Evolutionary conservation across 2,797 vertebrate genomes (phyloP), one percentile per base, ranked within the genome.

Genomic region (Tauraco hartlaubi): DNA sequence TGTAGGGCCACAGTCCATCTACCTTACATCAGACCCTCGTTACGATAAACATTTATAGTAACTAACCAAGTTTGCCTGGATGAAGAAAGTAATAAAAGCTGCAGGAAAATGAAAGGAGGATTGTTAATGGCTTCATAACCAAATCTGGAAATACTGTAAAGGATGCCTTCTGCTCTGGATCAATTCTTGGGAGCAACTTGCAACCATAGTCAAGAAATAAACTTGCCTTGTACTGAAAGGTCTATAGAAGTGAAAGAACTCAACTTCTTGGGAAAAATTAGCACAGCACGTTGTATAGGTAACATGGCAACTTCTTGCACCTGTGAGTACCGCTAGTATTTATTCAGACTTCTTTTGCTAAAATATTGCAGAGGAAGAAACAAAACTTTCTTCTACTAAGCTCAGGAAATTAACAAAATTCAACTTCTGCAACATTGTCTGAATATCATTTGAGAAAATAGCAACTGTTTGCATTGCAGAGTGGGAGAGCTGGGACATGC

Each of bases 1-100:
- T 74, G 26, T 12, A 49, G 25, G 14, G 11, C 15, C 25, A 49
- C 6, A 12, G 28, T 12, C 37, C 0, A 0, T 13, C 23, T 33
- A 14, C 49, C 22, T 67, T 66, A 51, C 13, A 23, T 41, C 33
- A 67, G 25, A 76, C 10, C 9, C 56, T 11, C 73, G 5, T 44
- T 55, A 17, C 3, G 0, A 58, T 16, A 85, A 81, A 72, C 12
- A 44, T 21, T 16, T 49, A 4, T 5, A 44, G 9, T 43, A 25
- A 35, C 8, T 17, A 73, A 44, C 2, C 49, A 43, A 37, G 1
- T 49, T 63, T 55, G 3, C 9, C 59, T 51, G 20, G 10, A 66
- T 48, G 16, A 69, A 75, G 4, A 49, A 75, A 90, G 29, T 7
- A 81, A 46, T 31, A 39, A 72, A 79, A 95, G 14, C 8, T 62